Evolutionary conservation across 2,797 vertebrate genomes (phyloP), one percentile per base, ranked within the genome.

Genomic region (Gymnocypris eckloni): DNA sequence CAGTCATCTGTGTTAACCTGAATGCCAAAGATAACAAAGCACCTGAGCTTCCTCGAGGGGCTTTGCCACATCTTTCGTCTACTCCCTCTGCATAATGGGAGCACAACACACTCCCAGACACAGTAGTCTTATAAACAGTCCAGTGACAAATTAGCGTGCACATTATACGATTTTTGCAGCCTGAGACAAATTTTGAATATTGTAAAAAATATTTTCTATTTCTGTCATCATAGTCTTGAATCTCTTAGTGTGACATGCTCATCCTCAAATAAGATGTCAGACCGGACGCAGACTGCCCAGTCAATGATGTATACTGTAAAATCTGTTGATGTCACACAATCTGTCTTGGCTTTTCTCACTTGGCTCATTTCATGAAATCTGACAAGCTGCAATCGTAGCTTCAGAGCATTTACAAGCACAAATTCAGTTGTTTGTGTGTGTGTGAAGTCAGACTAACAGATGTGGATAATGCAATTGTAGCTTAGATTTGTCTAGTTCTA

Each of bases 21-120:
- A 92, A 93, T 93, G 93, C 93, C 93, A 91, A 91, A 85, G 85
- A 89, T 87, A 87, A 83, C 90, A 93, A 92, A 95, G 92, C 95
- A 95, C 95, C 95, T 95, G 94, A 95, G 95, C 90, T 94, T 93
- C 92, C 94, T 94, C 94, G 64, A 91, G 94, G 95, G 94, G 93
- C 80, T 88, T 90, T 90, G 67, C 93, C 90, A 88, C 90, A 90
- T 92, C 93, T 92, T 90, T 92, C 90, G 81, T 81, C 72, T 54
- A 18, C 75, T 86, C 59, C 61, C 39, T 72, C 59, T 87, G 85
- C 72, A 69, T 81, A 70, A 87, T 72, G 82, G 56, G 54, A 81
- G 79, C 71, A 43, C 37, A 86, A 54, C 66, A 52, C 67, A 56
- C 73, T 66, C 52, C 43, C 61, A 72, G 84, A 86, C 70, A 84